Base-by-base conservation (phyloP, 2,888 invertebrate species). In the Stratiomys singularior region DNA sequence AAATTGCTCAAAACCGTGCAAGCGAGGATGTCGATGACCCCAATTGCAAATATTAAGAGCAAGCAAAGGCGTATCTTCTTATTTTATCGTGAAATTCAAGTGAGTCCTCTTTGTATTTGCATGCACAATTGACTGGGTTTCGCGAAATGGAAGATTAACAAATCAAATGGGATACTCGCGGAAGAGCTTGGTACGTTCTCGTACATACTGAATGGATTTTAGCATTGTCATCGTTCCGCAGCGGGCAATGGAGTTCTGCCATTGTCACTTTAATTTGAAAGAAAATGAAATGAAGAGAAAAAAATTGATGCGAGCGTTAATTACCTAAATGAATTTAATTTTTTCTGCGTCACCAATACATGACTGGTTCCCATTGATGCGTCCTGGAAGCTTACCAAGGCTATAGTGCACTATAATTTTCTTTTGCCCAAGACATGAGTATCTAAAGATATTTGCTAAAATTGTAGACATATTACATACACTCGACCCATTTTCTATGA, bases 1-100 rank as follows among this genome's bases (percentile, higher is more conserved):
- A 67, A 37, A 52, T 72, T 18, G 52, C 71, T 72, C 21, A 72
- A 64, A 64, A 7, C 30, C 28, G 64, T 9, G 37, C 37, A 64
- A 52, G 15, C 18, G 52, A 18, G 52, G 52, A 44, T 67, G 67
- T 67, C 67, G 23, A 44, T 23, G 67, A 67, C 37, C 67, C 23
- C 44, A 5, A 37, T 44, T 25, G 21, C 25, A 25, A 60, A 60
- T 60, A 15, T 5, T 56, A 25, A 25, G 25, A 60, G 13, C 52
- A 52, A 18, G 52, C 52, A 2, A 52, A 25, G 1, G 58, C 58
- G 58, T n/a, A 52, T 60, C 58, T 25, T 60, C 25, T 60, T 60
- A 25, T 52, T 52, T 37, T 52, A 18, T 18, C 52, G 18, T 52
- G 52, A 18, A 52, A 13, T 18, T 18, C 52, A 52, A 52, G 52